Evolutionary conservation across 2,888 invertebrate genomes (phyloP).

Genomic region (Esperia sulphurella): DNA sequence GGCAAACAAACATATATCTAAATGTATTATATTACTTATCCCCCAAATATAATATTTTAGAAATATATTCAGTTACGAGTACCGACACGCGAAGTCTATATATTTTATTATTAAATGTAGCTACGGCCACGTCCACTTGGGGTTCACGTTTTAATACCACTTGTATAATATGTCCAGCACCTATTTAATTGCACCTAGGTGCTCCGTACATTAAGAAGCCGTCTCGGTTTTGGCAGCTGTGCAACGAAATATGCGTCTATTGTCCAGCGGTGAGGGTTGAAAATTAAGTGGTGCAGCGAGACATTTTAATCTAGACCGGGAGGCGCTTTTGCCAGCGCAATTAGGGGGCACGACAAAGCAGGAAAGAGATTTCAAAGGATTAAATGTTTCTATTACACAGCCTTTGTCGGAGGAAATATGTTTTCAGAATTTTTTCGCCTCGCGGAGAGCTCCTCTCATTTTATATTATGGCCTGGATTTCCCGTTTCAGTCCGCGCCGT

Average conservation of each 20-base stretch:
- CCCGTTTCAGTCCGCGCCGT: no score
- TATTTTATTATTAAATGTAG: no score
- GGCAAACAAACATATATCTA: no score
- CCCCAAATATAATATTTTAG: no score
- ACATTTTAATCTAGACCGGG: constrained; percentile 61
- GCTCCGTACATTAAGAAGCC: constrained; percentile 38
- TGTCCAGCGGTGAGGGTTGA: constrained; percentile 21
- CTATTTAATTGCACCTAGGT: constrained; percentile 51
- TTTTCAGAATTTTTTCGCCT: constrained; percentile 11
- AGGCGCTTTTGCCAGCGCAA: constrained; percentile 56
- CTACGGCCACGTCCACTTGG: no score
- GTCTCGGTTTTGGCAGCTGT: constrained; percentile 17
- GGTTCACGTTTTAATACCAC: no score
- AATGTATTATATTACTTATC: no score
- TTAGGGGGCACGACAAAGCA: not conserved
- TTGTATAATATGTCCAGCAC: constrained; percentile 35
- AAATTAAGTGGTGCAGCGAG: constrained; percentile 18
- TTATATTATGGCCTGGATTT: no score
- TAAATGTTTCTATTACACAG: constrained; percentile 62
- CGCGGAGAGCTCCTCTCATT: no score
- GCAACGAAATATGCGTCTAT: constrained; percentile 21
- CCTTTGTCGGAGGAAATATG: constrained; percentile 31
- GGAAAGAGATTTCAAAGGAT: constrained; percentile 55
- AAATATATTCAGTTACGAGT: no score
- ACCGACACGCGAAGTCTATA: no score